A percentile compares a stretch with the other conserved stretches of the same genome.
Evolutionary conservation across 64 coral and sea anemone genomes (phyloP).

Genomic region (Anthopleura sola): DNA sequence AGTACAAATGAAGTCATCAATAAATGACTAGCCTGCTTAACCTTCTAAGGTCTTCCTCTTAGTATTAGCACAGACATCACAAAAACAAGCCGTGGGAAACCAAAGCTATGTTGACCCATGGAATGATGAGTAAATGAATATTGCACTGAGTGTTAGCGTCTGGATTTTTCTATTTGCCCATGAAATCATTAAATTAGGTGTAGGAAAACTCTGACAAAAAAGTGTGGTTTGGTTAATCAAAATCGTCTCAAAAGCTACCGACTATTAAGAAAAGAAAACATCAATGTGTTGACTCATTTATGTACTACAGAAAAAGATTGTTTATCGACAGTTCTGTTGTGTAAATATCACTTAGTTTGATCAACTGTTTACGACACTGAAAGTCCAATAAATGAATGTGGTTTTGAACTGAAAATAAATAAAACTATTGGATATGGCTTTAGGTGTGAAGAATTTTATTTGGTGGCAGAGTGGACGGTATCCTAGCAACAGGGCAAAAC

Average conservation of each 20-base stretch:
- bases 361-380: not conserved
- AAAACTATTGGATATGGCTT: not conserved
- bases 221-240: conserved; percentile 10
- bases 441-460: not conserved
- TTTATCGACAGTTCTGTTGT: not conserved
- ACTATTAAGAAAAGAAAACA: conserved; percentile 12
- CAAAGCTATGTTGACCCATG: not conserved
- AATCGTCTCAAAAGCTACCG: not conserved
- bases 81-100: not conserved
- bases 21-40: not conserved
- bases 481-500: not conserved
- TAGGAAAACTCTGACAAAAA: not conserved
- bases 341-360: not conserved
- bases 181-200: not conserved
- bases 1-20: not conserved
- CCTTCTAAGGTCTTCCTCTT: not conserved
- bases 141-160: not conserved
- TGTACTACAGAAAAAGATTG: not conserved
- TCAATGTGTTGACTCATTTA: not conserved
- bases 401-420: not conserved
- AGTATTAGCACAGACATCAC: not conserved
- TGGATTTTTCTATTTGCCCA: not conserved
- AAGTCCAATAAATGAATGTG: not conserved
- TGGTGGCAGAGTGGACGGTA: not conserved
- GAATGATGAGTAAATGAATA: not conserved